Percentiles rank a stretch among this genome's conserved stretches.
These are phyloP conservation scores for Neuroscelio doddi DNA, from an alignment of 2,888 invertebrate species.

Conservation along the genomic window DNA sequence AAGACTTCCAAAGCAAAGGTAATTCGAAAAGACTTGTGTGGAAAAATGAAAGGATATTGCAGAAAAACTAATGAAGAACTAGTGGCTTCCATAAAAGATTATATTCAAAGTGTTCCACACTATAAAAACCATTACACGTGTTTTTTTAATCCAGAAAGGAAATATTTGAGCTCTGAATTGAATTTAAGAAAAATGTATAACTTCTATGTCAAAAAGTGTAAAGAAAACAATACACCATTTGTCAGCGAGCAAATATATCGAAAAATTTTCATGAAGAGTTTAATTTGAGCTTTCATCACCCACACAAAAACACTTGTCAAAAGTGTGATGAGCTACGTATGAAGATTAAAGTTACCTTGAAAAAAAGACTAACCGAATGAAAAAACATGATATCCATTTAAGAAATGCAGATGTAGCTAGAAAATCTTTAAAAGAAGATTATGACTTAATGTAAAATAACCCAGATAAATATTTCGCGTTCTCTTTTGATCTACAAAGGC, in stretches of 20 bases:
- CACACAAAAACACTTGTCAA: no score
- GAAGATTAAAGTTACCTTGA: no score
- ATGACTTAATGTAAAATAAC: no score
- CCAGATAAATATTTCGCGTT: no score
- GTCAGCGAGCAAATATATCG: constrained; percentile 37
- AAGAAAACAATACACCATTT: constrained; percentile 45
- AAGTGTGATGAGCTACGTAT: no score
- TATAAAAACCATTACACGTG: constrained; percentile 51
- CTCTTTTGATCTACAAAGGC: constrained; percentile 48
- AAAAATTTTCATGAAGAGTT: constrained; percentile 24
- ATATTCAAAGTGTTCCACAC: constrained; percentile 48
- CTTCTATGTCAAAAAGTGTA: constrained; percentile 46
- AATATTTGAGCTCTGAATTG: constrained; percentile 51
- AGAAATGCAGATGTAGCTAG: no score
- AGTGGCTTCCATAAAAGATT: constrained; percentile 36
- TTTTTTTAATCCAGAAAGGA: constrained; percentile 51
- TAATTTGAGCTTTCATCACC: no score
- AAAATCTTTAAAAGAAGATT: no score
- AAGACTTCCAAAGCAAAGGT: constrained; percentile 36
- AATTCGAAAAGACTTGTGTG: constrained; percentile 43
- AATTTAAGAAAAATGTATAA: constrained; percentile 51
- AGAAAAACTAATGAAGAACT: constrained; percentile 33
- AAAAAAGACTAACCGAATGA: no score
- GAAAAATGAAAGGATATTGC: constrained; percentile 33
- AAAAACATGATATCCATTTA: no score